Base-by-base conservation (phyloP, 2,888 invertebrate genomes). In the Eupeodes latifasciatus region DNA sequence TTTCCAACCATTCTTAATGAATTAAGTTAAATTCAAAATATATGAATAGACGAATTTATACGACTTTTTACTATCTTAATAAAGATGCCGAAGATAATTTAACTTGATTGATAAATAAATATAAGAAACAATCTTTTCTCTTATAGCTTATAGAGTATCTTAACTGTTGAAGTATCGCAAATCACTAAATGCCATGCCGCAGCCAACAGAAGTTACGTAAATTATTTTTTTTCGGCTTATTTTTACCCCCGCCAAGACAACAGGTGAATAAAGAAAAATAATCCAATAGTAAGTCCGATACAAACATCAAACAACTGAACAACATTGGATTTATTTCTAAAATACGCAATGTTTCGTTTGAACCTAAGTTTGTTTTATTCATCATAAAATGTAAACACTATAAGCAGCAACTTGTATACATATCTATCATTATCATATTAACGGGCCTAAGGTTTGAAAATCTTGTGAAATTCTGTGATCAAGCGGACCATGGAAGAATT, bases 101-200 rank as follows among this genome's bases (percentile, higher is more conserved):
- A 44, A 57, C 12, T 27, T 12, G 12, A 19, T 27, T 57, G 19
- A 55, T 55, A 12, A 57, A 57, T 6, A 19, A 67, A 14, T 14
- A 47, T 14, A 47, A 36, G 7, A 53, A 79, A 11, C 61, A 16
- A 16, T 34, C 34, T 62, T 71, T 53, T 66, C 75, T 71, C 44
- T 53, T 64, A 19, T 1, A 16, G 64, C 14, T 59, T 10, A 14
- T n/a, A 55, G 14, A 53, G 40, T 81, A 55, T 72, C 76, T 83
- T 14, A 19, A 55, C 79, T 40, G 61, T n/a, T 74, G 66, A 51
- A 80, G 86, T 76, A 83, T 83, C 76, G 47, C 71, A 87, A 76
- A 87, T 87, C 61, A 83, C 83, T 87, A 77, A 83, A 80, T 76
- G 64, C n/a, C 75, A 80, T 76, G 64, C n/a, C 75, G 44, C 14